Base-by-base conservation (phyloP, 2,888 invertebrate species). In the Drosophila diplacantha region DNA sequence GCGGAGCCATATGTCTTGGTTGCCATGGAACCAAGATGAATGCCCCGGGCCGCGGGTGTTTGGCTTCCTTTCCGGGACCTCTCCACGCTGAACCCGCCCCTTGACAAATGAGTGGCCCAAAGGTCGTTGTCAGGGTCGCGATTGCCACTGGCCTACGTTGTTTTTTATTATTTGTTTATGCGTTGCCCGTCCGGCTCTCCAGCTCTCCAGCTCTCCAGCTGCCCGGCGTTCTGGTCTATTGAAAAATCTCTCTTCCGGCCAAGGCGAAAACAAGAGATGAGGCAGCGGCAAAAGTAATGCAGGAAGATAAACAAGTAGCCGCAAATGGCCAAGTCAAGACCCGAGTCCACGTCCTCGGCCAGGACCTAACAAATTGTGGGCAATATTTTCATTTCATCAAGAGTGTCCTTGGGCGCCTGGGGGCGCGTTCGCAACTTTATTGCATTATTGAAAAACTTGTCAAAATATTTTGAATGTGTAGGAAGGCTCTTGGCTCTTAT, bases 371-470 rank as follows among this genome's bases (percentile, higher is more conserved):
- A 81, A 81, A 81, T 81, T 84, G 84, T 72, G 75, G 73, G 73
- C 78, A 81, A 81, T 81, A 82, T 81, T 81, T 84, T 81, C 72
- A 78, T 81, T 81, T 84, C 83, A 81, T 81, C 84, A 84, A 60
- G 58, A 75, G 73, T 59, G 78, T 77, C 75, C 73, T 80, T 61
- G 57, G 51, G 24, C 57, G 69, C 66, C 75, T 62, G 69, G 71
- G 51, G 73, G 73, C 50, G 20, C 20, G 64, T 67, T 69, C 67
- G 57, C 74, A 83, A 83, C 77, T 69, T 82, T 80, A 83, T 83
- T 83, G 84, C 84, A 80, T 82, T 80, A 80, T 80, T 80, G 84
- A 80, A 80, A 80, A 84, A 84, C 80, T 83, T 83, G 82, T 80
- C 67, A 76, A 80, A 80, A 80, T 82, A 80, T 79, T 79, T 79